Percentiles rank a stretch among this genome's conserved stretches.
Conservation (phyloP, 2,113 vertebrate genomes). For the Pelvicachromis taeniatus region DNA sequence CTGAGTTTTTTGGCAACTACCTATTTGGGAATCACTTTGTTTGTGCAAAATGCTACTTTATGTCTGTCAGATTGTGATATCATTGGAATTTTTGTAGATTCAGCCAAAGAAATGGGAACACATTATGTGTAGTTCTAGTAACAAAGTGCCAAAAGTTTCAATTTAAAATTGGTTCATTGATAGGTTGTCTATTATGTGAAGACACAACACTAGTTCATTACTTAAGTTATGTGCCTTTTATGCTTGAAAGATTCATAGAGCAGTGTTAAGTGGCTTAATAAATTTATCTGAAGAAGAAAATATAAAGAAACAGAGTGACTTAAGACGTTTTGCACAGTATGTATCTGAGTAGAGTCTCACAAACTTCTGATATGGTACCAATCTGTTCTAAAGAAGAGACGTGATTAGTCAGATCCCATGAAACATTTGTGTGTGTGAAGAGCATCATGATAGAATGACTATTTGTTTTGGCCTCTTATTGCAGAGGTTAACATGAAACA, state of each 20-base stretch:
- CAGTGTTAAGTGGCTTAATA: neutral
- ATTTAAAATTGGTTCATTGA: neutral
- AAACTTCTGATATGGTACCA: neutral
- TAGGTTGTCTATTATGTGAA: neutral
- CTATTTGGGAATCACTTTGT: neutral
- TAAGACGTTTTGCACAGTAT: neutral
- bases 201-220: neutral
- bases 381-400: neutral
- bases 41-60: neutral
- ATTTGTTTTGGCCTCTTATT: neutral
- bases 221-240: neutral
- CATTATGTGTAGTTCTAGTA: neutral
- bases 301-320: neutral
- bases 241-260: neutral
- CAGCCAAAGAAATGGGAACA: no score
- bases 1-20: neutral
- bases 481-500: constrained; percentile 31
- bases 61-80: neutral
- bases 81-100: neutral
- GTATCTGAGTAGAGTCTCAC: neutral
- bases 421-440: neutral
- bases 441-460: neutral
- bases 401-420: neutral
- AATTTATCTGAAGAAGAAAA: neutral
- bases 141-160: neutral